A percentile compares a stretch with the other conserved stretches of the same genome.
phyloP scores from a whole-genome alignment of 2,797 vertebrate species.

The Acridotheres tristis region DNA sequence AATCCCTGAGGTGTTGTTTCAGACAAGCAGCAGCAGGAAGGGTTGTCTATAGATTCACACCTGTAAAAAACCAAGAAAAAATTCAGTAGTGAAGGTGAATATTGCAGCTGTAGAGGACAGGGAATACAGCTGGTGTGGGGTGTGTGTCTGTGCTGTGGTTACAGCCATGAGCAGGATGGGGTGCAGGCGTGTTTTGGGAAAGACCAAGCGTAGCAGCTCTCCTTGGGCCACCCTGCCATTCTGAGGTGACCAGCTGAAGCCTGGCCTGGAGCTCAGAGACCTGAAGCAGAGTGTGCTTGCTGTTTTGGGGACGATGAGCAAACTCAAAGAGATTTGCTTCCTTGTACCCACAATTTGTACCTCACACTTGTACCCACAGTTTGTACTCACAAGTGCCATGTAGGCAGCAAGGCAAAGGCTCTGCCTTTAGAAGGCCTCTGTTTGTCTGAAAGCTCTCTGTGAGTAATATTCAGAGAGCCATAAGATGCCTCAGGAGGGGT shows the following conservation, averaged over 20 bases:
- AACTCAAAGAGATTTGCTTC: neutral
- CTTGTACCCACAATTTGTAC: too few species aligned
- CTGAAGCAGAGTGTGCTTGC: accelerated
- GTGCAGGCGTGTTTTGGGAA: accelerated
- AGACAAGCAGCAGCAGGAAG: neutral
- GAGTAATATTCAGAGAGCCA: neutral
- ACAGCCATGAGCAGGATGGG: neutral
- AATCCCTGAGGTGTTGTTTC: neutral
- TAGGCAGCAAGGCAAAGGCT: neutral
- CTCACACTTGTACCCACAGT: neutral
- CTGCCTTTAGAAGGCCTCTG: neutral
- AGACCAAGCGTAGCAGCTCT: neutral
- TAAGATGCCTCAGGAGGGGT: neutral
- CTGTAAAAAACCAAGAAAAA: neutral
- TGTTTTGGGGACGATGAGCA: neutral
- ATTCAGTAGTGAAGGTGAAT: neutral
- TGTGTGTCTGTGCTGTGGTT: accelerated
- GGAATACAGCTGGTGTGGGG: neutral
- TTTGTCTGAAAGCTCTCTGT: neutral
- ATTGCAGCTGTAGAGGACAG: neutral
- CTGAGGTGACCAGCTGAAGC: neutral
- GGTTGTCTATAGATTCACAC: neutral
- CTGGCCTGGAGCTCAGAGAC: neutral
- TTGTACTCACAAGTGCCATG: accelerated
- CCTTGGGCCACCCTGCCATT: neutral